Conservation (phyloP, 2,888 invertebrate genomes). For the Isoperla grammatica region DNA sequence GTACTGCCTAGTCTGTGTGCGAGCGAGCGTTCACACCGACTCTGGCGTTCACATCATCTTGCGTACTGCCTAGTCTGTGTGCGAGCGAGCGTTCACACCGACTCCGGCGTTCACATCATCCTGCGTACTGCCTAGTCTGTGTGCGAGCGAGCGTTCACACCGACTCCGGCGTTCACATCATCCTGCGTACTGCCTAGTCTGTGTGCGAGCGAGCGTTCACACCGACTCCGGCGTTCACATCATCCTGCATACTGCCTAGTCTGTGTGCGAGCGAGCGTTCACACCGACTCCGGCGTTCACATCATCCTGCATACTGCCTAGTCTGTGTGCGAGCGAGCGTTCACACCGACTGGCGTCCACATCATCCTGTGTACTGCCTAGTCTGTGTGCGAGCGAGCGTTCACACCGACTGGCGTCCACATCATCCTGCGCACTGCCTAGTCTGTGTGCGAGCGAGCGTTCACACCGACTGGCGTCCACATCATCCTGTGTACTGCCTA, state of each 20-base stretch:
- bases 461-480: constrained; percentile 94
- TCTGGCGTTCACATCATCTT: constrained; percentile 96
- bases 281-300: constrained; percentile 95
- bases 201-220: constrained; percentile 82
- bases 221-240: constrained; percentile 97
- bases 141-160: constrained; percentile 88
- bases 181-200: constrained; percentile 86
- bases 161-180: constrained; percentile 96
- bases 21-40: constrained; percentile 88
- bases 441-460: constrained; percentile 88
- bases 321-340: constrained; percentile 88
- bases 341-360: constrained; percentile 94
- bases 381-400: constrained; percentile 88
- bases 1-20: constrained; percentile 90
- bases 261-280: constrained; percentile 84
- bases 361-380: constrained; percentile 90
- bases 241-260: constrained; percentile 87
- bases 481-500: constrained; percentile 90
- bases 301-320: constrained; percentile 90
- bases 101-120: constrained; percentile 96
- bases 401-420: constrained; percentile 94
- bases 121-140: constrained; percentile 86
- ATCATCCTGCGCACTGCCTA: constrained; percentile 90
- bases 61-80: constrained; percentile 86
- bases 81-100: constrained; percentile 88